Conservation (phyloP, 2,888 invertebrate species). For the Clunio marinus region DNA sequence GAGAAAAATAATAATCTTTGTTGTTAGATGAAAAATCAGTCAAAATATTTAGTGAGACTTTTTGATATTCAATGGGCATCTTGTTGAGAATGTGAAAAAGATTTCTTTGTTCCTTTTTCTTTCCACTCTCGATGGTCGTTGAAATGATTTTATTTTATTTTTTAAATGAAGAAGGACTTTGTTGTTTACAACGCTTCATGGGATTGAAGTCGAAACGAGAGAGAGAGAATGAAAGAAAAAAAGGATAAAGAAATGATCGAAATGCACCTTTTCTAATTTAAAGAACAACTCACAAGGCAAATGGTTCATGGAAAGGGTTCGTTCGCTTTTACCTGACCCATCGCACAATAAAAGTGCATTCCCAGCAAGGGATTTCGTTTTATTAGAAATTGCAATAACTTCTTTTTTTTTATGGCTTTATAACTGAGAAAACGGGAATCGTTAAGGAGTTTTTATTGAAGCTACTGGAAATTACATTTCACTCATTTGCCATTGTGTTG, state of each 20-base stretch:
- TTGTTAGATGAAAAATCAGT: background rate
- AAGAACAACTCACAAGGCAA: background rate
- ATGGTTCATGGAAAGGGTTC: constrained; percentile 14
- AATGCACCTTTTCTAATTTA: constrained; percentile 35
- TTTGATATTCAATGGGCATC: background rate
- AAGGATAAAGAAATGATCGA: background rate
- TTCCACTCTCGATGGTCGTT: background rate
- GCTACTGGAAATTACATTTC: constrained; percentile 21
- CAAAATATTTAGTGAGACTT: constrained; percentile 33
- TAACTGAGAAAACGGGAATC: constrained; percentile 18
- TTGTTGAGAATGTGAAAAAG: background rate
- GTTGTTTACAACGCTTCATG: background rate
- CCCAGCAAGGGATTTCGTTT: constrained; percentile 23
- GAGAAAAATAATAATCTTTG: background rate
- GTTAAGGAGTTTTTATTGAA: constrained; percentile 28
- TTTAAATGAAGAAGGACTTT: too few species aligned
- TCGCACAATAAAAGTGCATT: constrained; percentile 16
- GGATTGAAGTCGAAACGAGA: background rate
- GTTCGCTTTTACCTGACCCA: constrained; percentile 34
- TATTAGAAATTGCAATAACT: constrained; percentile 35
- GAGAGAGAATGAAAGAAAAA: too few species aligned
- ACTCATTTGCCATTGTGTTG: constrained; percentile 11
- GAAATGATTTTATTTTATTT: background rate
- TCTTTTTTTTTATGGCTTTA: constrained; percentile 34
- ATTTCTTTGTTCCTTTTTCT: too few species aligned